Evolutionary conservation across 2,888 invertebrate species (phyloP), one percentile per base, ranked within the genome.

Genomic region (Apoda limacodes): DNA sequence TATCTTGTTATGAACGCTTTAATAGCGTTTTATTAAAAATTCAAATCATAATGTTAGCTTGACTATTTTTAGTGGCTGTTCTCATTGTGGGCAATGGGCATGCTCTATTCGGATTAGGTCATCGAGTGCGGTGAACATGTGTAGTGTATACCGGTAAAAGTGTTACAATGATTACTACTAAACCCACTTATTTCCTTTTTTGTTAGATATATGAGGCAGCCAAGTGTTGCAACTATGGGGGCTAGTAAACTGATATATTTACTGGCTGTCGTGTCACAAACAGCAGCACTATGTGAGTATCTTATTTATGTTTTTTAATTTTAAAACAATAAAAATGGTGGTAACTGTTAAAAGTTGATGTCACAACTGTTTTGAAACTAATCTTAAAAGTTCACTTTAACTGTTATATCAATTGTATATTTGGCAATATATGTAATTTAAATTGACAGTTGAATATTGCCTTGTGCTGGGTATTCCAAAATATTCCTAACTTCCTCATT

Each of bases 31-130:
- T 10, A 28, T 17, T 22, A 19, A 5, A 25, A 28, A 31, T 38
- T 39, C 26, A 38, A 26, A n/a, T n/a, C n/a, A n/a, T n/a, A n/a
- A 57, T 60, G 60, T 64, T 53, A 46, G 75, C 83, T 69, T 57
- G 82, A 58, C 85, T 86, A 62, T 86, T 85, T 76, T 82, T 80
- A 70, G 82, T 84, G 64, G 83, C 78, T 82, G 82, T 81, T 81
- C 82, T 82, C 82, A 80, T 74, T 72, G 64, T 64, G 58, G 57
- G 50, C 55, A n/a, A n/a, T 17, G 17, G 17, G 17, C 17, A 17
- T 6, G 59, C 67, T 67, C 51, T 62, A 68, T 58, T 70, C 63
- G 69, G 74, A 76, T 80, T 78, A 78, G 78, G 74, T 80, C 78
- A 80, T 78, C 76, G 55, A 64, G 65, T 68, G 70, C 52, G 46